A percentile compares a stretch with the other conserved stretches of the same genome.
Evolutionary conservation across 2,113 vertebrate genomes (phyloP).

Genomic region (Macrotus californicus): DNA sequence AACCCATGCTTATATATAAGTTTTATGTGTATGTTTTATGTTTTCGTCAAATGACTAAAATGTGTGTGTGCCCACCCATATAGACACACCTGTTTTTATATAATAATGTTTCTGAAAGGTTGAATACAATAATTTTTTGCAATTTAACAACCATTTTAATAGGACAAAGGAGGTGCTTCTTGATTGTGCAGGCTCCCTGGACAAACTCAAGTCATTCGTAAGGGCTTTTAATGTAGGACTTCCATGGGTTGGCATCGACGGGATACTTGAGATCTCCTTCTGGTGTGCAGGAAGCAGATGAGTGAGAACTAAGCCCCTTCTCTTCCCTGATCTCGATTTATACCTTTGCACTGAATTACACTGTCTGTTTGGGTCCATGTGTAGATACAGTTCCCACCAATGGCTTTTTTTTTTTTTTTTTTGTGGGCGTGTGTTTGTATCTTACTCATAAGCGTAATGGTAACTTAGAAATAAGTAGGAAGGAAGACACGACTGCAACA

Average conservation of each 20-base stretch:
- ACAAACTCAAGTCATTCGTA: neutral
- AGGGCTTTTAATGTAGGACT: neutral
- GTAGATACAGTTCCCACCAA: neutral
- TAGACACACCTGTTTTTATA: neutral
- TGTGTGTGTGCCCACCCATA: neutral
- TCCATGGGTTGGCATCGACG: neutral
- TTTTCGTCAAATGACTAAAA: neutral
- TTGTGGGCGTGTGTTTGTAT: neutral
- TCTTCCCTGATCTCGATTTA: neutral
- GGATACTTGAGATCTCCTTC: neutral
- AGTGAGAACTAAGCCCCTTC: neutral
- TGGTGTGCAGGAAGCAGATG: neutral
- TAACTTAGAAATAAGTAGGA: conserved; percentile 11
- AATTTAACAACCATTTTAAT: neutral
- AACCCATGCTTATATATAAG: neutral
- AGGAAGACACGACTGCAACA: neutral
- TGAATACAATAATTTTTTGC: neutral
- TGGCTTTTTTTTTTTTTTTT: neutral
- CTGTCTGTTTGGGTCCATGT: neutral
- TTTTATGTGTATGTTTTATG: neutral
- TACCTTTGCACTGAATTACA: neutral
- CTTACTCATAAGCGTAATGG: neutral
- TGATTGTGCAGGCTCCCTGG: neutral
- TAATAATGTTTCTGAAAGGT: conserved; percentile 9
- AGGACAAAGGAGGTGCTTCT: neutral